These are phyloP conservation scores for Microchirus variegatus DNA, from an alignment of 2,797 vertebrate species.

Conservation along the genomic window DNA sequence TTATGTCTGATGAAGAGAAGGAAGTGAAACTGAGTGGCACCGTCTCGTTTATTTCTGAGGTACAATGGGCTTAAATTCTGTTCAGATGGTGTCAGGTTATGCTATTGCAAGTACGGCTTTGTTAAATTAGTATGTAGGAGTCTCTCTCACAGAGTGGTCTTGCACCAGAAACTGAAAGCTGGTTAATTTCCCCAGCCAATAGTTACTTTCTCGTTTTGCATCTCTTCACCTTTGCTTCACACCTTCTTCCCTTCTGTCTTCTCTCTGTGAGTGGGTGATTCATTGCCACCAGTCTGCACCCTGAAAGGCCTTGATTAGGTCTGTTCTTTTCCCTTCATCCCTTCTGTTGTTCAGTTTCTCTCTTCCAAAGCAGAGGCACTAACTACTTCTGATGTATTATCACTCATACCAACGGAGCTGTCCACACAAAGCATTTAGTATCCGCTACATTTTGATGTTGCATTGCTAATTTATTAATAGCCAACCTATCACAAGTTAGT, in stretches of 20 bases:
- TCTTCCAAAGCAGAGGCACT: conserved; percentile 2
- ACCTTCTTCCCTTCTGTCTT: conserved; percentile 29
- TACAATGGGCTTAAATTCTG: conserved; percentile 29
- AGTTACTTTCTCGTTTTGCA: conserved; percentile 18
- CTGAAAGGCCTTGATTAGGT: conserved; percentile 49
- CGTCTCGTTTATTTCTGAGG: conserved; percentile 18
- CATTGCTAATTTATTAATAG: no score
- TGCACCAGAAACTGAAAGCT: conserved; percentile 27
- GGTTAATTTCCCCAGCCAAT: conserved; percentile 17
- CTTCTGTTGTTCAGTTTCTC: conserved; percentile 20
- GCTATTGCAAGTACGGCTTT: conserved; percentile 29
- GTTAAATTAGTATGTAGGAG: conserved; percentile 28
- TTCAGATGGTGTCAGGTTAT: conserved; percentile 48
- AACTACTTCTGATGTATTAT: neutral
- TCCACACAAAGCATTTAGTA: no score
- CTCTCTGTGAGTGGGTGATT: conserved; percentile 35
- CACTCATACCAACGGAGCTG: no score
- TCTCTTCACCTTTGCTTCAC: conserved; percentile 37
- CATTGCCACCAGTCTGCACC: conserved; percentile 38
- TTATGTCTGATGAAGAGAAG: conserved; percentile 14
- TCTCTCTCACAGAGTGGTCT: conserved; percentile 22
- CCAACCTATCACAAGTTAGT: neutral
- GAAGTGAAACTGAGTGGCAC: conserved; percentile 36
- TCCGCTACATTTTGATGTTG: no score
- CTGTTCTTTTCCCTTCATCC: conserved; percentile 7